Conservation (phyloP, 2,113 vertebrate genomes). For the Psilopogon haemacephalus region DNA sequence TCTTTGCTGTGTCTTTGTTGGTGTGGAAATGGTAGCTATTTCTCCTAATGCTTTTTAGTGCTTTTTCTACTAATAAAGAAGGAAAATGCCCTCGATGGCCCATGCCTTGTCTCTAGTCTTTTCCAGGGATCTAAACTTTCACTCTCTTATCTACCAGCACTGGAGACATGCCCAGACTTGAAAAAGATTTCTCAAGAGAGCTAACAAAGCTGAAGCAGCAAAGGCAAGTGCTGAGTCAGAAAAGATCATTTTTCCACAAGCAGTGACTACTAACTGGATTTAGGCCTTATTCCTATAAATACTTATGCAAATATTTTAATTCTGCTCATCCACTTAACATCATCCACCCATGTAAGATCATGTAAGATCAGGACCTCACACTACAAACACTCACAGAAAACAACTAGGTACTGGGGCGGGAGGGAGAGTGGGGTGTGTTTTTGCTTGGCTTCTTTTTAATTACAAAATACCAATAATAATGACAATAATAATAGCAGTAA, state of each 20-base stretch:
- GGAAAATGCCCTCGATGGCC: not conserved
- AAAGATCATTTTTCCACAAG: not conserved
- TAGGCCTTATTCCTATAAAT: slow-evolving; percentile 21
- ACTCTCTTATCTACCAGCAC: not conserved
- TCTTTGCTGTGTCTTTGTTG: not conserved
- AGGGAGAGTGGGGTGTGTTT: not conserved
- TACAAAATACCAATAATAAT: not conserved
- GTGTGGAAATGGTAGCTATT: not conserved
- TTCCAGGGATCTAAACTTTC: not conserved
- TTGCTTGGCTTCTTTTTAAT: not conserved
- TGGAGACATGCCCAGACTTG: not conserved
- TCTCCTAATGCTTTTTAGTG: not conserved
- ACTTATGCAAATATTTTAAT: slow-evolving; percentile 42
- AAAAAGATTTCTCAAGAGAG: not conserved
- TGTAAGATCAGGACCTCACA: not conserved
- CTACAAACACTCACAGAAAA: not conserved
- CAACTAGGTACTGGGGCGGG: not conserved
- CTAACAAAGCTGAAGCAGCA: not conserved
- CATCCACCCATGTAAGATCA: not conserved
- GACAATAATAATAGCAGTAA: not conserved
- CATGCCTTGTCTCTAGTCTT: not conserved
- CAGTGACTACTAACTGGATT: not conserved
- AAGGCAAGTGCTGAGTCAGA: not conserved
- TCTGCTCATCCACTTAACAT: slow-evolving; percentile 37
- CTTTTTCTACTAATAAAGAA: not conserved